A percentile compares a stretch with the other conserved stretches of the same genome.
Evolutionary conservation across 2,113 vertebrate species (phyloP).

Genomic region (Rafetus swinhoei): DNA sequence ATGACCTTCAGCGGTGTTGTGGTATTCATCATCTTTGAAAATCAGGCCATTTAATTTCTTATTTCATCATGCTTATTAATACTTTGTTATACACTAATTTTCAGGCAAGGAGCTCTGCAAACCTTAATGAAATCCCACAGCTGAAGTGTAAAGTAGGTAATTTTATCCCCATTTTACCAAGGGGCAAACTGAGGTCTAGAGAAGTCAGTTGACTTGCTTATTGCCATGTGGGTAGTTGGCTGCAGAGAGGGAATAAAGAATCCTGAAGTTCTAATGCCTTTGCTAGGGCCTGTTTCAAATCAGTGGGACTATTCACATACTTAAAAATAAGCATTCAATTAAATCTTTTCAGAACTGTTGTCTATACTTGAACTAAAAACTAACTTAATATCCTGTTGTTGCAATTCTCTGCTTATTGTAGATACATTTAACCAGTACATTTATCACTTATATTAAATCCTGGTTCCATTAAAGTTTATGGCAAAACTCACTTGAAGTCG

Average conservation of each 20-base stretch:
- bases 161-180: neutral
- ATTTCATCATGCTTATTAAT: neutral
- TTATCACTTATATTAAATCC: neutral
- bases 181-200: neutral
- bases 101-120: neutral
- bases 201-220: neutral
- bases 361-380: neutral
- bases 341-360: neutral
- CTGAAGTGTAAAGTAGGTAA: neutral
- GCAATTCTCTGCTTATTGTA: neutral
- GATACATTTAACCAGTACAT: neutral
- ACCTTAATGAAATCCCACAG: neutral
- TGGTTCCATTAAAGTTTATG: neutral
- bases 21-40: neutral
- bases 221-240: neutral
- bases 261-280: neutral
- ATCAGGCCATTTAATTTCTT: neutral
- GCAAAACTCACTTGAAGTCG: neutral
- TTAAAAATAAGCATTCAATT: neutral
- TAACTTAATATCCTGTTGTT: neutral
- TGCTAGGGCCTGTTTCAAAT: neutral
- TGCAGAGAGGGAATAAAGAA: neutral
- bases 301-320: neutral
- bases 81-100: neutral
- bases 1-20: neutral